Conservation (phyloP, 1,140 invertebrate species). For the Phocides pigmalion region DNA sequence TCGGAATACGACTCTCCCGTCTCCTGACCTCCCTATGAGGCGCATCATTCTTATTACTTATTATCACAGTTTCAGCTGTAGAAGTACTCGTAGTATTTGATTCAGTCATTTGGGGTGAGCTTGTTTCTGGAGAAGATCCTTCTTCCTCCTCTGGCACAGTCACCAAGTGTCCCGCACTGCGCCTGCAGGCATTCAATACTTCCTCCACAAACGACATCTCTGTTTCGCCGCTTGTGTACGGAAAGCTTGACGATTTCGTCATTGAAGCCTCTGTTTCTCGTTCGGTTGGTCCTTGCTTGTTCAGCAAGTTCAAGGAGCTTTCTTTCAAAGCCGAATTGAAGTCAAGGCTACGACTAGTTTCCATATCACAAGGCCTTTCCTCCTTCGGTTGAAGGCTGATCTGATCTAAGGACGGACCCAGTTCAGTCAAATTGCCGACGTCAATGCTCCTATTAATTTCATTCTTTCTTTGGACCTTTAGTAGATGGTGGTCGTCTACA, state of each 20-base stretch:
- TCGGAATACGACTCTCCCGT: slow-evolving; percentile 77
- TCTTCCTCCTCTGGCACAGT: slow-evolving; percentile 88
- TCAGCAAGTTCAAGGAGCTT: slow-evolving; percentile 69
- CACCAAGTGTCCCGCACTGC: slow-evolving; percentile 73
- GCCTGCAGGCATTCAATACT: slow-evolving; percentile 73
- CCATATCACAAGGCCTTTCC: slow-evolving; percentile 60
- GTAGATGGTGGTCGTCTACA: slow-evolving; percentile 69
- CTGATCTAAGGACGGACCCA: slow-evolving; percentile 41
- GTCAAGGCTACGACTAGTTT: slow-evolving; percentile 68
- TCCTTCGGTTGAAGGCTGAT: slow-evolving; percentile 45
- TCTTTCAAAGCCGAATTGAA: slow-evolving; percentile 71
- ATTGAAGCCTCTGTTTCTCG: slow-evolving; percentile 52
- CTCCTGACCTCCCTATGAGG: slow-evolving; percentile 54
- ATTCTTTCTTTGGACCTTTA: slow-evolving; percentile 80
- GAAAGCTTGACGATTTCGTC: slow-evolving; percentile 68
- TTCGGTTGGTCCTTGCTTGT: slow-evolving; percentile 56
- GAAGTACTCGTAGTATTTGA: slow-evolving; percentile 88
- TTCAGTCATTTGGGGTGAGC: slow-evolving; percentile 84
- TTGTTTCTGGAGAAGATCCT: slow-evolving; percentile 71
- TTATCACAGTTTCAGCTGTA: slow-evolving; percentile 86
- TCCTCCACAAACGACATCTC: slow-evolving; percentile 77
- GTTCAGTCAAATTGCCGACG: slow-evolving; percentile 52
- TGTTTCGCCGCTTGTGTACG: slow-evolving; percentile 54
- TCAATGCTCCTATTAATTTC: slow-evolving; percentile 80
- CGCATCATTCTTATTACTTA: slow-evolving; percentile 79